Percentiles rank a stretch among this genome's conserved stretches.
phyloP scores from a whole-genome alignment of 1,140 invertebrate genomes.

The Atta texana region DNA sequence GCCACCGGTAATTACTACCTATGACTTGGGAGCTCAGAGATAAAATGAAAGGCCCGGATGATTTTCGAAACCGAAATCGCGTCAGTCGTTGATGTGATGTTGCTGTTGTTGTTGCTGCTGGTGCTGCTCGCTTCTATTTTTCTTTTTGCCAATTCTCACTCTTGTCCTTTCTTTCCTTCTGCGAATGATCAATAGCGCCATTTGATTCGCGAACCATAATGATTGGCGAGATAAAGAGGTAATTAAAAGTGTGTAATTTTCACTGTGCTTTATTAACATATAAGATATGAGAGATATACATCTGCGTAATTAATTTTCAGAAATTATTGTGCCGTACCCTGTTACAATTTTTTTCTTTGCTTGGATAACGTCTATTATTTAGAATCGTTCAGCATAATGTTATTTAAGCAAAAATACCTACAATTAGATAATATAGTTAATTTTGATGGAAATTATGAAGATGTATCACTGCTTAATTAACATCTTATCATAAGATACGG shows the following conservation, averaged over 20 bases:
- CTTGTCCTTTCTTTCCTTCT: conserved; percentile 60
- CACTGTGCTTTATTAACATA: conserved; percentile 4
- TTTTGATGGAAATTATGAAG: conserved; percentile 15
- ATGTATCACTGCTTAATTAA: conserved; percentile 40
- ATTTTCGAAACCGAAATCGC: conserved; percentile 79
- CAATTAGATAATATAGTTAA: neutral
- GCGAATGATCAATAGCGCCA: conserved; percentile 53
- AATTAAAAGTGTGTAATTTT: conserved; percentile 36
- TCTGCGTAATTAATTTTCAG: conserved; percentile 25
- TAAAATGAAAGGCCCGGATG: conserved; percentile 78
- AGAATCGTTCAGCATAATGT: neutral
- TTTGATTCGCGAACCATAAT: neutral
- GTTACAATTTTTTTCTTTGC: neutral
- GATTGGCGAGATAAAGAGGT: conserved; percentile 29
- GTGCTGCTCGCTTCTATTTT: conserved; percentile 41
- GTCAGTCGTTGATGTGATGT: conserved; percentile 51
- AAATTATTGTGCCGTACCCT: neutral
- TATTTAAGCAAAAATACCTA: conserved; percentile 5
- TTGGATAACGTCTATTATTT: neutral
- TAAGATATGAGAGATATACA: neutral
- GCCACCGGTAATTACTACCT: conserved; percentile 86
- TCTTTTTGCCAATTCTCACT: conserved; percentile 22
- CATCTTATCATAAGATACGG: conserved; percentile 45
- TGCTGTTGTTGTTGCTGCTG: conserved; percentile 15
- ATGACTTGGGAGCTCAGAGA: conserved; percentile 80